Evolutionary conservation across 2,888 invertebrate genomes (phyloP).

Genomic region (Drosophila anceps): DNA sequence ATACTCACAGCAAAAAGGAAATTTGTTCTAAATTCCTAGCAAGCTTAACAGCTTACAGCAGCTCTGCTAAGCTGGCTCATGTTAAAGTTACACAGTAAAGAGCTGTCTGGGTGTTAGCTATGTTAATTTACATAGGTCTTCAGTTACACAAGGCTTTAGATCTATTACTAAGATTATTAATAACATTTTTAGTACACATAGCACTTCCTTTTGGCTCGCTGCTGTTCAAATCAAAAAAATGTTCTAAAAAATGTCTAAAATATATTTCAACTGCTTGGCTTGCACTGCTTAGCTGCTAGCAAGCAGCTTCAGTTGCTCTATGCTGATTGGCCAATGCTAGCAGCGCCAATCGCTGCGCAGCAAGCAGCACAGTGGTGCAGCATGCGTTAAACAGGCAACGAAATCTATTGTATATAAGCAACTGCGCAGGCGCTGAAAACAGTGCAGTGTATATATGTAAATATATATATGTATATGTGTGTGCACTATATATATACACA

Average conservation of each 20-base stretch:
- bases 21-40: not conserved
- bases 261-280: constrained; percentile 25
- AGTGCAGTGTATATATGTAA: not conserved
- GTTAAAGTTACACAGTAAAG: not conserved
- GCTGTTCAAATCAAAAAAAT: not conserved
- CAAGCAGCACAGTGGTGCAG: constrained; percentile 37
- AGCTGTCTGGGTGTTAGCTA: not conserved
- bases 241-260: not conserved
- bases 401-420: constrained; percentile 8
- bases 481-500: not conserved
- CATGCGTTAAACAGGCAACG: not conserved
- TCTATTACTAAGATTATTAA: not conserved
- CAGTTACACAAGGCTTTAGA: not conserved
- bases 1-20: not conserved
- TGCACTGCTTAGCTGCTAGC: constrained; percentile 26
- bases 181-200: not conserved
- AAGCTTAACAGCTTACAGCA: not conserved
- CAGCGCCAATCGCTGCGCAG: constrained; percentile 23
- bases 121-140: not conserved
- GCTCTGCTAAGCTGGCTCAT: not conserved
- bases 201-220: not conserved
- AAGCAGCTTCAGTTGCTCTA: constrained; percentile 31
- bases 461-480: not conserved
- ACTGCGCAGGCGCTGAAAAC: constrained; percentile 39
- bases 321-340: constrained; percentile 35